phyloP scores from a whole-genome alignment of 1,140 invertebrate genomes.

The Pomacea maculata region DNA sequence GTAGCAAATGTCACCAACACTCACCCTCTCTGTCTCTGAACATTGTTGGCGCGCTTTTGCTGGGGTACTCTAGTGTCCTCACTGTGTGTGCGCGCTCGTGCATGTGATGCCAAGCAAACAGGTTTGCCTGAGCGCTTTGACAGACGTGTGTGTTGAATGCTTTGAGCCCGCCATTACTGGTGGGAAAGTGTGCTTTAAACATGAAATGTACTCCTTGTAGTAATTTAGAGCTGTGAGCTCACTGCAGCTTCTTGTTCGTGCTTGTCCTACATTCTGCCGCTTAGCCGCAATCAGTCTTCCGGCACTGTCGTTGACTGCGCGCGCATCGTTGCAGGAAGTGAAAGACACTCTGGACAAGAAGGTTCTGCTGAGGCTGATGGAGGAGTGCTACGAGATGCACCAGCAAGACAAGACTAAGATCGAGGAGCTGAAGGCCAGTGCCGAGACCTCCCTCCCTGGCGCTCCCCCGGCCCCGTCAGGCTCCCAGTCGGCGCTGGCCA shows the following conservation, averaged over 20 bases:
- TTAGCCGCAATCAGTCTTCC: not conserved
- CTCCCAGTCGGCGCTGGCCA: constrained; percentile 33
- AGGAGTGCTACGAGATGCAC: constrained; percentile 61
- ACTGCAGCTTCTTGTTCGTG: not conserved
- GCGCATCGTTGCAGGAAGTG: constrained; percentile 53
- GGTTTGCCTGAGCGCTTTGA: too few relatives aligned
- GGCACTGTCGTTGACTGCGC: not conserved
- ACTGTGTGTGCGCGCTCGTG: too few relatives aligned
- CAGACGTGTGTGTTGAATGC: too few relatives aligned
- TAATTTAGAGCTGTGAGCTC: not conserved
- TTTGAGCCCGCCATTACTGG: too few relatives aligned
- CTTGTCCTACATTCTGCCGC: not conserved
- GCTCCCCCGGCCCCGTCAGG: constrained; percentile 3
- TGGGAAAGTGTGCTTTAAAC: too few relatives aligned
- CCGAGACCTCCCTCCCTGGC: constrained; percentile 23
- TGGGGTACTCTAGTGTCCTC: too few relatives aligned
- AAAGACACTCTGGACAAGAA: constrained; percentile 66
- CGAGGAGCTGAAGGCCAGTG: constrained; percentile 50
- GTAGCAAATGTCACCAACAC: too few relatives aligned
- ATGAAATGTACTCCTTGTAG: too few relatives aligned
- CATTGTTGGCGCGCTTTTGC: too few relatives aligned
- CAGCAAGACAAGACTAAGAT: constrained; percentile 58
- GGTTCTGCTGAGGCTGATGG: constrained; percentile 59
- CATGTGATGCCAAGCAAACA: too few relatives aligned
- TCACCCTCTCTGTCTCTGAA: too few relatives aligned